A percentile compares a stretch with the other conserved stretches of the same genome.
Conservation (phyloP, 2,797 vertebrate genomes). For the Brachyalestes nurse region DNA sequence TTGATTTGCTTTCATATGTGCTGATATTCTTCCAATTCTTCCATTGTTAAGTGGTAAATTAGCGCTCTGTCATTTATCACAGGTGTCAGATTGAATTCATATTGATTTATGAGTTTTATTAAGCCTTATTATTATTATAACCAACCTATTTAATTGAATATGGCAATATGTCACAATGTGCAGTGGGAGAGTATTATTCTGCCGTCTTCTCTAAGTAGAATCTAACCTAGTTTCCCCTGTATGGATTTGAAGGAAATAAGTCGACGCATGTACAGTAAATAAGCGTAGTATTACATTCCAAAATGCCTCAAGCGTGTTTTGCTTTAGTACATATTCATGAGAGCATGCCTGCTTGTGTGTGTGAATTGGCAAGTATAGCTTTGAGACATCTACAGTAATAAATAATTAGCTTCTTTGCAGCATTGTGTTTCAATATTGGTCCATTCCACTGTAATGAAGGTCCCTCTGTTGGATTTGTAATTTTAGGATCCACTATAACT, state of each 20-base stretch:
- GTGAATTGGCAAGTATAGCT: not conserved
- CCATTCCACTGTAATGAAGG: too few species aligned
- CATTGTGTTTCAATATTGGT: too few species aligned
- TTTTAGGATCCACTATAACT: too few species aligned
- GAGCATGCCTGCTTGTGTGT: not conserved
- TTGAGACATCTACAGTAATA: too few species aligned
- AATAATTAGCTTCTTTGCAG: too few species aligned
- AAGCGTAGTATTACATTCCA: conserved; percentile 17
- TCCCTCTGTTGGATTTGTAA: too few species aligned
- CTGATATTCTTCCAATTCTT: conserved; percentile 11
- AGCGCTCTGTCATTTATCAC: conserved; percentile 17
- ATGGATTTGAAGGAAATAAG: not conserved
- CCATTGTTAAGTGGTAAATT: conserved; percentile 38
- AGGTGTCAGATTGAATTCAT: conserved; percentile 3
- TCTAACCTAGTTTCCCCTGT: not conserved
- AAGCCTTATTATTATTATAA: conserved; percentile 38
- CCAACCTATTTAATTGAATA: conserved; percentile 39
- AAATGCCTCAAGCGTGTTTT: conserved; percentile 1
- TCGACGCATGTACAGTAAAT: conserved; percentile 7
- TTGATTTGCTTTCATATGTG: conserved; percentile 21
- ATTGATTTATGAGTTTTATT: conserved; percentile 46
- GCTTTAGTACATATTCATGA: not conserved
- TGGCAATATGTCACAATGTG: conserved; percentile 16
- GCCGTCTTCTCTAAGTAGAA: not conserved
- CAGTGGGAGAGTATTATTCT: not conserved